Evolutionary conservation across 2,797 vertebrate genomes (phyloP).

Genomic region (Catamblyrhynchus diadema): DNA sequence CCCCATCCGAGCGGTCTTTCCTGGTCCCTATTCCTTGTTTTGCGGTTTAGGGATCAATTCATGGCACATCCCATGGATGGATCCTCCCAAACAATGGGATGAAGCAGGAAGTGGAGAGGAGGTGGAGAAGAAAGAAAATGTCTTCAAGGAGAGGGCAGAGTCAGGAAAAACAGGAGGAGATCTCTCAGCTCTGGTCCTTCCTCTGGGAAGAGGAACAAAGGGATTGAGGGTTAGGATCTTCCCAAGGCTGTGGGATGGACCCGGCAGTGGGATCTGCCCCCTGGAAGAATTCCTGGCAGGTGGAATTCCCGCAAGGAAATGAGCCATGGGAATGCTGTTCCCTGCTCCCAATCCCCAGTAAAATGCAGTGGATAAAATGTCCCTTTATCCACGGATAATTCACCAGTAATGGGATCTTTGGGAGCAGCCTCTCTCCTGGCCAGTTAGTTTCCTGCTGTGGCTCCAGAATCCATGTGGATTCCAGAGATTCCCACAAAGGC

Average conservation of each 20-base stretch:
- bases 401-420: neutral
- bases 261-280: rapidly evolving
- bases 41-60: neutral
- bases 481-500: too few species aligned
- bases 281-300: rapidly evolving
- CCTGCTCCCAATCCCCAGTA: neutral
- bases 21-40: neutral
- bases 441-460: too few species aligned
- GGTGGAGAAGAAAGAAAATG: neutral
- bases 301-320: neutral
- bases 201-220: neutral
- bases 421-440: too few species aligned
- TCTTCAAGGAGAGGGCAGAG: neutral
- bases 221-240: neutral
- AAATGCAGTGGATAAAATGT: neutral
- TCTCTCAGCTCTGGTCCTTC: neutral
- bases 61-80: neutral
- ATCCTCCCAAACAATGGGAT: neutral
- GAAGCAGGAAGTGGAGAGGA: rapidly evolving
- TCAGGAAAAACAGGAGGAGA: neutral
- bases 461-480: neutral
- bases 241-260: rapidly evolving
- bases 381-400: neutral
- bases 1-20: rapidly evolving
- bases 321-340: neutral